Conservation (phyloP, 2,888 invertebrate species). For the Stenodera caucasica region DNA sequence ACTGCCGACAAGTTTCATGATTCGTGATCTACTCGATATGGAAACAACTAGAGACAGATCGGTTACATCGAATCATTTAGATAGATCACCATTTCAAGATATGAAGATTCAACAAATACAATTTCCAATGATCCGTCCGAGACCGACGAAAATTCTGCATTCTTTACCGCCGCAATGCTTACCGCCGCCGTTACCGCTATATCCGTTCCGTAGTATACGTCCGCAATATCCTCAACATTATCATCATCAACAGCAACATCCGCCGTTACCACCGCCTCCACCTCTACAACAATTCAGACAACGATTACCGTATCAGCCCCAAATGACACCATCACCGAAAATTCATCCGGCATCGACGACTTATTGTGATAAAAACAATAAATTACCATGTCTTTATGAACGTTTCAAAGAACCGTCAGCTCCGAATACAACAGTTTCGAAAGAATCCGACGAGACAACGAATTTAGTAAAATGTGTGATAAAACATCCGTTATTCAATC, state of each 20-base stretch:
- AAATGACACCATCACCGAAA: not conserved
- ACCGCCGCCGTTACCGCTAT: not conserved
- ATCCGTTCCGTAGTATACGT: not conserved
- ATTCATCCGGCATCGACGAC: not conserved
- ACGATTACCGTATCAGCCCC: too few relatives aligned
- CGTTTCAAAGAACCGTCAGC: constrained; percentile 1
- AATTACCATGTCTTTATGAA: constrained; percentile 1
- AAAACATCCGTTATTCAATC: constrained; percentile 8
- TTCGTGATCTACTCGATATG: not conserved
- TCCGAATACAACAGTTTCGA: not conserved
- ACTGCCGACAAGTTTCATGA: not conserved
- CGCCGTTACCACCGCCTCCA: not conserved
- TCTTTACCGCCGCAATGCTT: not conserved
- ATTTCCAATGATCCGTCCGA: not conserved
- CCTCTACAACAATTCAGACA: not conserved
- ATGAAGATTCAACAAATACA: not conserved
- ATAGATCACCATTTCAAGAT: too few relatives aligned
- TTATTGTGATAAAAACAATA: not conserved
- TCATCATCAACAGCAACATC: not conserved
- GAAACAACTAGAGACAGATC: too few relatives aligned
- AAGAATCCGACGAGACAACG: constrained; percentile 11
- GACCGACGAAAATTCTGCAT: not conserved
- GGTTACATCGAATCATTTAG: too few relatives aligned
- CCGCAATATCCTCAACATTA: not conserved
- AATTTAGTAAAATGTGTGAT: constrained; percentile 10